A percentile compares a stretch with the other conserved stretches of the same genome.
Evolutionary conservation across 2,113 vertebrate genomes (phyloP).

Genomic region (Fulmarus glacialis): DNA sequence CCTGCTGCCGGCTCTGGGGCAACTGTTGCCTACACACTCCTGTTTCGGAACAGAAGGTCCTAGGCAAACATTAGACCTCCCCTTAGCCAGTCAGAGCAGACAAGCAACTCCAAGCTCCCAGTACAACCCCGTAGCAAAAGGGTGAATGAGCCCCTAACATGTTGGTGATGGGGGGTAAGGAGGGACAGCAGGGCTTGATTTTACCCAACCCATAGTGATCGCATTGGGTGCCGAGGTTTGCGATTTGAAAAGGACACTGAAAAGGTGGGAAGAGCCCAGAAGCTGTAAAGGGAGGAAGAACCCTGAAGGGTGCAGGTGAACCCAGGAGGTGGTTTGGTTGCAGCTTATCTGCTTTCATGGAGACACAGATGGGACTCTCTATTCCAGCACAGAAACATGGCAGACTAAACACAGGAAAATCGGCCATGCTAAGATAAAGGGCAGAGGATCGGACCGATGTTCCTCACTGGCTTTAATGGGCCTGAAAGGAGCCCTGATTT

Average conservation of each 20-base stretch:
- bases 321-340: neutral
- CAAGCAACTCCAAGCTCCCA: neutral
- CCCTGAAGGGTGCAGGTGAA: rapidly evolving
- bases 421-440: neutral
- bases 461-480: rapidly evolving
- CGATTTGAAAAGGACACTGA: neutral
- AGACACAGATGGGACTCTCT: neutral
- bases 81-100: no score
- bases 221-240: neutral
- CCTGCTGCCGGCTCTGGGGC: rapidly evolving
- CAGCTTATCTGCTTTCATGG: neutral
- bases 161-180: rapidly evolving
- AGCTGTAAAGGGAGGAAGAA: neutral
- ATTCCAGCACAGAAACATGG: neutral
- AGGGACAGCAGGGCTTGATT: neutral
- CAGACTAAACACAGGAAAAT: neutral
- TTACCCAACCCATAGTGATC: neutral
- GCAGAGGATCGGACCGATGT: neutral
- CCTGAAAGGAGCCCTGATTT: neutral
- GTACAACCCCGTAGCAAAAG: neutral
- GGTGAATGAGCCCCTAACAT: rapidly evolving
- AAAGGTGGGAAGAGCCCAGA: neutral
- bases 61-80: neutral
- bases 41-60: no score
- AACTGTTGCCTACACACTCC: neutral